Percentiles rank a stretch among this genome's conserved stretches.
phyloP scores from a whole-genome alignment of 2,888 invertebrate species.

The Caenorhabditis japonica region DNA sequence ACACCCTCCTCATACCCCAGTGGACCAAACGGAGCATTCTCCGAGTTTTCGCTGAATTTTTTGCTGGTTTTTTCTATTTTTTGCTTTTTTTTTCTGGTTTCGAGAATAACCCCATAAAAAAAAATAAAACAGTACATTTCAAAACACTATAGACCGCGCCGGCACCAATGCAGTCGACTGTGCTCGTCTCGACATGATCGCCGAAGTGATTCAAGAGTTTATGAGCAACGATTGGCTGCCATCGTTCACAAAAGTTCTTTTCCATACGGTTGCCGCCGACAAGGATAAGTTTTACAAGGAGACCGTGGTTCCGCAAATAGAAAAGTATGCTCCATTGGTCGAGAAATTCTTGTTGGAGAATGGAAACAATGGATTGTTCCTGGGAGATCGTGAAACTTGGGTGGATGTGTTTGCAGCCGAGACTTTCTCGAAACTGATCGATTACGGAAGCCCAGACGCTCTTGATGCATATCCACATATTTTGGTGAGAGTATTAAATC shows the following conservation, averaged over 20 bases:
- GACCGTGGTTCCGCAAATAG: constrained; percentile 66
- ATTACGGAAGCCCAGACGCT: constrained; percentile 67
- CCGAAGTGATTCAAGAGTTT: constrained; percentile 64
- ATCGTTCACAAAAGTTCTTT: constrained; percentile 53
- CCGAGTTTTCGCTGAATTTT: too few relatives aligned
- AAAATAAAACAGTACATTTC: too few relatives aligned
- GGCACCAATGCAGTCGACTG: constrained; percentile 64
- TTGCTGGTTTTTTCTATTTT: too few relatives aligned
- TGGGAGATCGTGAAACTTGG: constrained; percentile 73
- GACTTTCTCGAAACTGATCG: constrained; percentile 64
- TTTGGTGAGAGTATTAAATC: too few relatives aligned
- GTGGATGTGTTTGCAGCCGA: constrained; percentile 74
- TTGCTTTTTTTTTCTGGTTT: too few relatives aligned
- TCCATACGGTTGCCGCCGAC: constrained; percentile 56
- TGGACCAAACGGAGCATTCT: neutral
- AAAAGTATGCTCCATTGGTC: constrained; percentile 66
- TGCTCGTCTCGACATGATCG: constrained; percentile 70
- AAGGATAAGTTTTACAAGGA: constrained; percentile 63
- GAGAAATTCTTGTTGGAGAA: constrained; percentile 72
- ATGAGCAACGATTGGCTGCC: constrained; percentile 52
- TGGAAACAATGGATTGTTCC: constrained; percentile 65
- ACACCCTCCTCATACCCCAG: too few relatives aligned
- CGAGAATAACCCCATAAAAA: too few relatives aligned
- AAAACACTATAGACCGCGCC: too few relatives aligned
- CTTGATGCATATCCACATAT: constrained; percentile 73